A percentile compares a stretch with the other conserved stretches of the same genome.
phyloP scores from a whole-genome alignment of 2,113 vertebrate species.

The Chaenogobius annularis region DNA sequence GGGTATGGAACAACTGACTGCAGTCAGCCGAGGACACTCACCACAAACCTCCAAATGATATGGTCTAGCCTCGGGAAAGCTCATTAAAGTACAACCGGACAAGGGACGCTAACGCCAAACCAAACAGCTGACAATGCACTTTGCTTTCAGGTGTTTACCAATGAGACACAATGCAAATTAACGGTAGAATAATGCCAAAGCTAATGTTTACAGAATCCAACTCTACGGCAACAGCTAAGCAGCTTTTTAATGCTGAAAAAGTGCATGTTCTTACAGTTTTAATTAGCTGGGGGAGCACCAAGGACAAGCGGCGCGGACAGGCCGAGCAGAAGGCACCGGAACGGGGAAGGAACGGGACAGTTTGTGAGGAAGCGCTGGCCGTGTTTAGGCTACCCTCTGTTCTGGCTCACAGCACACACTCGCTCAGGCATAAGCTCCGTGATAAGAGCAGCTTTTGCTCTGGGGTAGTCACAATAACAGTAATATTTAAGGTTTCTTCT shows the following conservation, averaged over 20 bases:
- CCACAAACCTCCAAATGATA: conserved; percentile 24
- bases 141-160: conserved; percentile 18
- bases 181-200: not conserved
- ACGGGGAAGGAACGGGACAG: conserved; percentile 28
- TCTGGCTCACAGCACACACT: conserved; percentile 29
- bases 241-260: not conserved
- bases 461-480: not conserved
- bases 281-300: conserved; percentile 1
- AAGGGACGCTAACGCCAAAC: not conserved
- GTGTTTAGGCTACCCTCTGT: conserved; percentile 29
- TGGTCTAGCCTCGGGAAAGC: conserved; percentile 36
- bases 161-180: not conserved
- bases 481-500: conserved; percentile 11
- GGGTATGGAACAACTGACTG: conserved; percentile 1
- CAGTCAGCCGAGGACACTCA: conserved; percentile 28
- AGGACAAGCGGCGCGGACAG: not conserved
- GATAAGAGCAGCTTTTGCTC: conserved; percentile 17
- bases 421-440: conserved; percentile 17
- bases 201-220: not conserved
- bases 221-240: not conserved
- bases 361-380: conserved; percentile 44
- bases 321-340: conserved; percentile 32
- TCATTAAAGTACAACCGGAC: conserved; percentile 12
- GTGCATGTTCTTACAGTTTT: conserved; percentile 1
- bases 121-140: conserved; percentile 20